Conservation (phyloP, 1,140 invertebrate species). For the Notospermus geniculatus region DNA sequence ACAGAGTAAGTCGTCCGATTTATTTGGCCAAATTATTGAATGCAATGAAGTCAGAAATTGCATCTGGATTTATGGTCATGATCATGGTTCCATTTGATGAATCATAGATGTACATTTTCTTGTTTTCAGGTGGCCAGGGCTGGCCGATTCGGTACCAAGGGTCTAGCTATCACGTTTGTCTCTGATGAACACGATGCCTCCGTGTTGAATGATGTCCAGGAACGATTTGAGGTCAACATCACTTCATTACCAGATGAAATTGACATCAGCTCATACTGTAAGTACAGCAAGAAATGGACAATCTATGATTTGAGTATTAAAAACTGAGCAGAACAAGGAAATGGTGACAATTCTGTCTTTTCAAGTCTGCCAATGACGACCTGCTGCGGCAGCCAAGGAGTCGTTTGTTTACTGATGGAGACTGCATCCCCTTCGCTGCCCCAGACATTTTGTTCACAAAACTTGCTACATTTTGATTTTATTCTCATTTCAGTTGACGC, state of each 20-base stretch:
- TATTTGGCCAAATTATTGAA: not conserved
- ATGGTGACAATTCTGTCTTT: no score
- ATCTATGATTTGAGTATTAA: no score
- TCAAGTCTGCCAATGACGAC: no score
- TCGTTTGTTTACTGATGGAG: no score
- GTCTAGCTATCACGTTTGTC: conserved; percentile 95
- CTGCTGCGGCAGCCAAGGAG: no score
- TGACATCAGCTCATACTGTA: conserved; percentile 90
- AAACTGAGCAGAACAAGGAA: no score
- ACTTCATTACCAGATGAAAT: conserved; percentile 97
- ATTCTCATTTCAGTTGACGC: no score
- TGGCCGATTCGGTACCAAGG: conserved; percentile 97
- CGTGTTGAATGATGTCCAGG: conserved; percentile 96
- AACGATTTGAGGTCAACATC: conserved; percentile 98
- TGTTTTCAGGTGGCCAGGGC: conserved; percentile 73
- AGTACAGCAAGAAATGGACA: conserved; percentile 37
- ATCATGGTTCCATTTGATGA: no score
- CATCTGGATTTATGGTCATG: no score
- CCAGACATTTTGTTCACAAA: no score
- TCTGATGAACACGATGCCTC: conserved; percentile 97
- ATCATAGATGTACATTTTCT: conserved; percentile 11
- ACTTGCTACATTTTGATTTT: no score
- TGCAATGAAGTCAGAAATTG: not conserved
- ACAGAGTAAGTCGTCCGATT: conserved; percentile 68
- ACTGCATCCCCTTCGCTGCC: no score